Evolutionary conservation across 2,797 vertebrate species (phyloP).

Genomic region (Cuniculus paca): DNA sequence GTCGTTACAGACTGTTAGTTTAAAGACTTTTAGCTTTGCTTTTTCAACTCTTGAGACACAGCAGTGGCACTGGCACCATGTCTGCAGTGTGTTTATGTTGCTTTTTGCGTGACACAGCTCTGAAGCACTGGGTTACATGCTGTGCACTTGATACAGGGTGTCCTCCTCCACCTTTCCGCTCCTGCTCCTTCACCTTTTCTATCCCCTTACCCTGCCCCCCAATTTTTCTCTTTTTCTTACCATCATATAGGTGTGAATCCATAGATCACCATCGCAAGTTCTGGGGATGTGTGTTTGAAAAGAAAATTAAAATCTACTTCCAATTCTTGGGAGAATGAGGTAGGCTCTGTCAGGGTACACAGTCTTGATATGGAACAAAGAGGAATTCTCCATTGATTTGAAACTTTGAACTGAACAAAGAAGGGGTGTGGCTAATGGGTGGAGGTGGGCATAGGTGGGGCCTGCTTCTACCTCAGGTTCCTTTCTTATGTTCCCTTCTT

Average conservation of each 20-base stretch:
- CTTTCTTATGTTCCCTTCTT: no score
- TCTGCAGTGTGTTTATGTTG: rapidly evolving
- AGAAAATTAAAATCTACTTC: background rate
- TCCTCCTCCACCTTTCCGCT: background rate
- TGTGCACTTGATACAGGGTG: no score
- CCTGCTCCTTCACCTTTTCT: background rate
- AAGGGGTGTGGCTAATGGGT: background rate
- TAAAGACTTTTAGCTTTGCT: background rate
- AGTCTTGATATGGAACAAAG: background rate
- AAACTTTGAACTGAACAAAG: background rate
- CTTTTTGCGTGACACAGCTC: background rate
- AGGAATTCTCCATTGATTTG: background rate
- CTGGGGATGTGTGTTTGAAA: background rate
- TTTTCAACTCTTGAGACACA: background rate
- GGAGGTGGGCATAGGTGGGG: rapidly evolving
- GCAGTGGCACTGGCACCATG: rapidly evolving
- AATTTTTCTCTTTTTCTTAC: background rate
- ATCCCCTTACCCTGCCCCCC: background rate
- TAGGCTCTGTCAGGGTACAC: background rate
- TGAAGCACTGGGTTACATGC: background rate
- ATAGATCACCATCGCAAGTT: background rate
- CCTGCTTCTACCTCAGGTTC: background rate
- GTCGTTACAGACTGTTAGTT: background rate
- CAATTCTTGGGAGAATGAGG: background rate
- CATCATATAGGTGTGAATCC: background rate